Base-by-base conservation (phyloP, 2,113 vertebrate genomes). In the Heterochromis multidens region DNA sequence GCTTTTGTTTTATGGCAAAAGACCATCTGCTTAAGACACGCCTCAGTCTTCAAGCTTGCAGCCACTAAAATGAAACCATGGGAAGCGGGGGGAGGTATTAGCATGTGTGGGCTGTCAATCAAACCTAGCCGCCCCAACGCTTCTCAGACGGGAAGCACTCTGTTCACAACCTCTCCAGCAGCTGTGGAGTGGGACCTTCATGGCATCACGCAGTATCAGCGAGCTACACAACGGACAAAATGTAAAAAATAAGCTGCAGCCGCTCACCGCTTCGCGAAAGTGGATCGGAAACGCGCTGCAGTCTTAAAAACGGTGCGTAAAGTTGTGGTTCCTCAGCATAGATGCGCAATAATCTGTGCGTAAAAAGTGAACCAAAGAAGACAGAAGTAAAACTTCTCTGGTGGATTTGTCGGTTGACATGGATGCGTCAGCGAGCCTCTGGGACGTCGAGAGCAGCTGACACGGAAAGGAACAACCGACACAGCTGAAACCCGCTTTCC, bases 21-120 rank as follows among this genome's bases (percentile, higher is more conserved):
- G 8, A 40, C 7, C 10, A 10, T 52, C 27, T 54, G 54, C 46
- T 54, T 54, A 19, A 60, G 83, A 84, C 80, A 86, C 83, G 80
- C 84, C 88, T 80, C 52, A 19, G 56, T 81, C 56, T 70, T 58
- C 21, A n/a, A 31, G 23, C 54, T 61, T 23, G 35, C 54, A 82
- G 61, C 81, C 57, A 70, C 60, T 89, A 85, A 80, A 58, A 79
- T 52, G 12, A 35, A 46, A 31, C 72, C 11, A 9, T 12, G 25
- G 25, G 84, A 79, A 62, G 88, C 54, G 56, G 31, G 23, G 21
- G 29, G 62, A 43, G 37, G 76, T 86, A 93, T 94, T 94, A 83
- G 92, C 79, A 57, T 52, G 90, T 65, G 79, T 57, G n/a, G 25
- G 23, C 31, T 94, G 94, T 92, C 94, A 92, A 90, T 95, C 94